These are phyloP conservation scores for Cantharis rustica DNA, from an alignment of 2,888 invertebrate species.

Conservation along the genomic window DNA sequence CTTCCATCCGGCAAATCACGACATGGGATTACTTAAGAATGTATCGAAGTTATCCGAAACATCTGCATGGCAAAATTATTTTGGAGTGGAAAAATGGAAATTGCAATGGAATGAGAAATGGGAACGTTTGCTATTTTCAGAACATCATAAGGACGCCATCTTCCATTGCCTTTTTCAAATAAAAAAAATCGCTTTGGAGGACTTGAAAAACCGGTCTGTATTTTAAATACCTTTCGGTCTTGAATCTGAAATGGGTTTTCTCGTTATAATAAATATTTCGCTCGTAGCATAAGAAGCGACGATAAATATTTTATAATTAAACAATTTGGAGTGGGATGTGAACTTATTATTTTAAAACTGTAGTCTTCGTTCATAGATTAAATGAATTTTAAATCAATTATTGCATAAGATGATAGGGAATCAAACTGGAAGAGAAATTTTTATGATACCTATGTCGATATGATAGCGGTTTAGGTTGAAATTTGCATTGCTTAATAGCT, in stretches of 20 bases:
- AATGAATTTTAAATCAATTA: not conserved
- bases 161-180: slow-evolving; percentile 9
- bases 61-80: not conserved
- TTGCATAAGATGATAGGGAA: no score
- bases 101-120: no score
- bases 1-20: not conserved
- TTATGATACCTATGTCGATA: not conserved
- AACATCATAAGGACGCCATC: slow-evolving; percentile 16
- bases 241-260: slow-evolving; percentile 4
- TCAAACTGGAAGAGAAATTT: not conserved
- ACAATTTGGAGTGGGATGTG: not conserved
- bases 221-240: slow-evolving; percentile 11
- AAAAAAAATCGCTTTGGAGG: slow-evolving; percentile 9
- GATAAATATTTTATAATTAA: not conserved
- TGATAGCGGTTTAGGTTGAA: no score
- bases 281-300: not conserved
- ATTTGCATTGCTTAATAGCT: not conserved
- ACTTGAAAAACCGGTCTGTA: slow-evolving; percentile 16
- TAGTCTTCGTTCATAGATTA: not conserved
- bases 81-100: not conserved
- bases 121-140: not conserved
- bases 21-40: not conserved
- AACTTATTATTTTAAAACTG: not conserved
- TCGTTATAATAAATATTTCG: not conserved
- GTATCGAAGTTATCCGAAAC: not conserved